A percentile compares a stretch with the other conserved stretches of the same genome.
These are phyloP conservation scores for Semicossyphus pulcher DNA, from an alignment of 2,113 vertebrate species.

Conservation along the genomic window DNA sequence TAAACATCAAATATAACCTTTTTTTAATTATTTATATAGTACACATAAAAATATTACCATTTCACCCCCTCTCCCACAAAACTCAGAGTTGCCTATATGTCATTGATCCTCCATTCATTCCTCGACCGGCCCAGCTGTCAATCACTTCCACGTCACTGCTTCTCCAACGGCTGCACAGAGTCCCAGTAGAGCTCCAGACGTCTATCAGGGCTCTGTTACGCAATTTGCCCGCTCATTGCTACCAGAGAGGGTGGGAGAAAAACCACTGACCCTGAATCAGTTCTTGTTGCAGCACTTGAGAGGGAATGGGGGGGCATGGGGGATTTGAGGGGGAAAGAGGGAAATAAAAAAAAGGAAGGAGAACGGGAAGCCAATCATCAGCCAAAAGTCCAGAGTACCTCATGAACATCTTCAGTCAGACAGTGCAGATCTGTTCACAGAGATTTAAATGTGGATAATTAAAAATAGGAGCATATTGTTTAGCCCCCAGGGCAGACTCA, in stretches of 20 bases:
- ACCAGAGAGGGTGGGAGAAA: neutral
- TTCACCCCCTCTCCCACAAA: neutral
- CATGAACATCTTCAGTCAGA: constrained; percentile 17
- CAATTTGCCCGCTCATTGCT: constrained; percentile 4
- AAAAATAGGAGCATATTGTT: constrained; percentile 82
- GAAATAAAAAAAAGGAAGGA: neutral
- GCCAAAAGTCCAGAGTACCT: neutral
- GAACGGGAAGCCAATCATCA: neutral
- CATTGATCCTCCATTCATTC: constrained; percentile 70
- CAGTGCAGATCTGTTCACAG: constrained; percentile 7
- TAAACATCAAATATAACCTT: no score
- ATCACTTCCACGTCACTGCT: constrained; percentile 67
- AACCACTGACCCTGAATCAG: constrained; percentile 26
- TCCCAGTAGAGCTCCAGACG: constrained; percentile 4
- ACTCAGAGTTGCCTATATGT: constrained; percentile 54
- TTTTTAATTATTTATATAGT: neutral
- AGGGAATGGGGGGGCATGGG: no score
- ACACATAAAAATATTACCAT: constrained; percentile 2
- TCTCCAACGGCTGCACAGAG: constrained; percentile 57
- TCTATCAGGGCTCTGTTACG: constrained; percentile 14
- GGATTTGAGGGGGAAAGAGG: neutral
- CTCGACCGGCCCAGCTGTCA: constrained; percentile 61
- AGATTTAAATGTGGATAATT: constrained; percentile 75
- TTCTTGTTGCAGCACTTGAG: neutral
- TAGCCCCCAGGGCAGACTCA: constrained; percentile 85